Conservation (phyloP, 2,888 invertebrate genomes). For the Melanostoma mellinum region DNA sequence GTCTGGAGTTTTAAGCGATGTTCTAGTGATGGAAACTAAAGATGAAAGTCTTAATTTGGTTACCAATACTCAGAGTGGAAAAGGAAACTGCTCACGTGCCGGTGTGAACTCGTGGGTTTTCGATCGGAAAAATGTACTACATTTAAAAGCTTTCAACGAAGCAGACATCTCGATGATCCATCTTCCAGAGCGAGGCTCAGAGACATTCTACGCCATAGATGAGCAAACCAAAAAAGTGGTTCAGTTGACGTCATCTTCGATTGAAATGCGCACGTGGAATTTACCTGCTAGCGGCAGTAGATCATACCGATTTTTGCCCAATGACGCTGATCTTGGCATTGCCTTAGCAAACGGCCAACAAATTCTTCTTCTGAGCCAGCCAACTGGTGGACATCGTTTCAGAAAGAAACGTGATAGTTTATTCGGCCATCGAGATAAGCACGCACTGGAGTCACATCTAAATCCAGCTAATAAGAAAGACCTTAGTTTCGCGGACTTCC, state of each 20-base stretch:
- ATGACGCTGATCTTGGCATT: slow-evolving; percentile 75
- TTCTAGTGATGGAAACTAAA: slow-evolving; percentile 78
- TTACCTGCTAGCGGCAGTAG: slow-evolving; percentile 57
- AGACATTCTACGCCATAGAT: slow-evolving; percentile 80
- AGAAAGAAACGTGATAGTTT: slow-evolving; percentile 36
- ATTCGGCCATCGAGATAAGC: slow-evolving; percentile 7
- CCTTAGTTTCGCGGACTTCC: slow-evolving; percentile 74
- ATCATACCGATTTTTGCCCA: slow-evolving; percentile 74
- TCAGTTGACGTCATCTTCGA: slow-evolving; percentile 76
- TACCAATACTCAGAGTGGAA: slow-evolving; percentile 75
- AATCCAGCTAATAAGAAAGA: slow-evolving; percentile 25
- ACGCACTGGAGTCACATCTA: background rate
- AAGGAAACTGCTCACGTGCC: slow-evolving; percentile 73
- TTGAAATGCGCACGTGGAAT: slow-evolving; percentile 73
- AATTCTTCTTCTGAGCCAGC: slow-evolving; percentile 74
- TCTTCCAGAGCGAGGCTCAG: slow-evolving; percentile 74
- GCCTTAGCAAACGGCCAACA: slow-evolving; percentile 80
- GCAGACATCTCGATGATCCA: slow-evolving; percentile 74
- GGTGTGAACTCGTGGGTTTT: slow-evolving; percentile 77
- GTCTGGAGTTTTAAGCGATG: slow-evolving; percentile 83
- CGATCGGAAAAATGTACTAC: slow-evolving; percentile 47
- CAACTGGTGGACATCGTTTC: slow-evolving; percentile 11
- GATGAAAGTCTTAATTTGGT: slow-evolving; percentile 78
- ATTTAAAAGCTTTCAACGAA: slow-evolving; percentile 68
- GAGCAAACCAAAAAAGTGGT: slow-evolving; percentile 74